Percentiles rank a stretch among this genome's conserved stretches.
phyloP scores from a whole-genome alignment of 2,888 invertebrate genomes.

The Sipunculus nudus region DNA sequence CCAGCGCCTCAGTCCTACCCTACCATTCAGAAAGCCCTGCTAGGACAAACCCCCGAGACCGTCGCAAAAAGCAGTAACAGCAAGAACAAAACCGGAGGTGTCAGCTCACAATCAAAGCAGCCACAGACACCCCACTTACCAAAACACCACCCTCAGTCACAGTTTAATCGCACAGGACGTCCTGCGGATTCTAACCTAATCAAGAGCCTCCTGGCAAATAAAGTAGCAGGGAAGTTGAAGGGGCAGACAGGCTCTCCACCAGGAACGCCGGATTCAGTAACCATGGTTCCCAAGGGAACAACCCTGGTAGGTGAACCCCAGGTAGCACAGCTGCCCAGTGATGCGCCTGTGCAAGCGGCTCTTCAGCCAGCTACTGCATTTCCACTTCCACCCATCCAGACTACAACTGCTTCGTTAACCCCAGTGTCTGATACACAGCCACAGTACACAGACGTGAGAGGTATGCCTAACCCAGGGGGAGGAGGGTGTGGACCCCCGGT shows the following conservation, averaged over 20 bases:
- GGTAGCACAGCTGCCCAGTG: background rate
- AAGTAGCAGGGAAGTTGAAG: slow-evolving; percentile 68
- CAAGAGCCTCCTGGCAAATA: slow-evolving; percentile 92
- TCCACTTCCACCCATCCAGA: background rate
- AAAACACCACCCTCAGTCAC: background rate
- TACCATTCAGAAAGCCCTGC: slow-evolving; percentile 43
- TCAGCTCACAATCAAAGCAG: background rate
- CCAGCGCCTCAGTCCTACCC: slow-evolving; percentile 30
- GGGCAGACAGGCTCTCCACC: background rate
- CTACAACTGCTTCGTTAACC: too few species aligned
- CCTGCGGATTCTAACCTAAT: slow-evolving; percentile 77
- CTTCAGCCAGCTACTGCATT: background rate
- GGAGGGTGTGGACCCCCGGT: too few species aligned
- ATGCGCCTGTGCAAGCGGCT: background rate
- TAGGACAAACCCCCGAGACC: slow-evolving; percentile 18
- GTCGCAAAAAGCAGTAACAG: slow-evolving; percentile 4
- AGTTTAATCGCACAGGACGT: background rate
- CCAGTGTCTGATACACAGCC: too few species aligned
- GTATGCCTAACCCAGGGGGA: too few species aligned
- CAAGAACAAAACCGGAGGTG: background rate
- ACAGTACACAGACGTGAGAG: too few species aligned
- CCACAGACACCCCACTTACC: background rate
- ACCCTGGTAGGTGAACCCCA: background rate
- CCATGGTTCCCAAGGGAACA: background rate
- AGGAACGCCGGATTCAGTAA: background rate